These are phyloP conservation scores for Sorex fumeus DNA, from an alignment of 2,113 vertebrate genomes.

Conservation along the genomic window DNA sequence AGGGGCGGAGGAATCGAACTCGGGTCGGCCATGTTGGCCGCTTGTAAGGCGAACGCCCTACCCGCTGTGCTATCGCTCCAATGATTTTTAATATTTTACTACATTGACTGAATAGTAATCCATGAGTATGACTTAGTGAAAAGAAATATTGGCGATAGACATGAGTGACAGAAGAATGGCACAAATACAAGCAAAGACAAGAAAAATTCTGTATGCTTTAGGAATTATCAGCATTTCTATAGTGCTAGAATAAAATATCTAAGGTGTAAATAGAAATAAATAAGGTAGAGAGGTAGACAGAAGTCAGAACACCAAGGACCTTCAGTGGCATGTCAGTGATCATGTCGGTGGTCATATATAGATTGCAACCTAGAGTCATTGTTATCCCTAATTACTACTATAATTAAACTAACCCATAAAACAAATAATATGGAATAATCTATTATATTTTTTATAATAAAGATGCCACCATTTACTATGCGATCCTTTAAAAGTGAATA, in stretches of 20 bases:
- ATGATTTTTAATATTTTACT: background rate
- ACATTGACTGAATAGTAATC: background rate
- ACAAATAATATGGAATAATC: background rate
- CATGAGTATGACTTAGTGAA: background rate
- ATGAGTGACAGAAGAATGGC: background rate
- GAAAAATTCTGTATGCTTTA: background rate
- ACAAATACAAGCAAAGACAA: slow-evolving; percentile 6
- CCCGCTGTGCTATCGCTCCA: no score
- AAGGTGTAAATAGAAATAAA: background rate
- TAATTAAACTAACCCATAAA: slow-evolving; percentile 1
- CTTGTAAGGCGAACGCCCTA: no score
- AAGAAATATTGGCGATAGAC: no score
- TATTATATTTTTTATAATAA: slow-evolving; percentile 46
- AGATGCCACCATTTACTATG: background rate
- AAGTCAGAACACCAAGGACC: background rate
- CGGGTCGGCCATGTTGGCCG: no score
- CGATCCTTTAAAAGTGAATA: slow-evolving; percentile 31
- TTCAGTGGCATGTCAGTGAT: background rate
- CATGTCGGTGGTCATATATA: background rate
- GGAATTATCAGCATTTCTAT: background rate
- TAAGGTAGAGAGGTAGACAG: background rate
- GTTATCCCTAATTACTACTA: background rate
- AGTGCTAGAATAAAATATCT: background rate
- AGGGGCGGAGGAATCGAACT: no score
- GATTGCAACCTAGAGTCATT: background rate